phyloP scores from a whole-genome alignment of 2,113 vertebrate genomes.

The Hypanus sabinus region DNA sequence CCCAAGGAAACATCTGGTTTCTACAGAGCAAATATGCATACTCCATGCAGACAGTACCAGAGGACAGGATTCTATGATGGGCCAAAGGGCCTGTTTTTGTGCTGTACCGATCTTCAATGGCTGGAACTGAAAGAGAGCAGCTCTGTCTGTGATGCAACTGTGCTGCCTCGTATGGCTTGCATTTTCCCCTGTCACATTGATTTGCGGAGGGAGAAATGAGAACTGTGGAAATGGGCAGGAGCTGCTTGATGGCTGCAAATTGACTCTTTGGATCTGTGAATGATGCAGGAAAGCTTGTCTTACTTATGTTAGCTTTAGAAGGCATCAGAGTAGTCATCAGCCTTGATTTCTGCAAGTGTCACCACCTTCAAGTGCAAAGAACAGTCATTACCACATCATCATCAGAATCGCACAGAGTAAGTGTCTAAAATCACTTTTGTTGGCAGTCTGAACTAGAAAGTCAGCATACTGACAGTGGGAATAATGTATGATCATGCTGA shows the following conservation, averaged over 20 bases:
- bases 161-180: too few species aligned
- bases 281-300: neutral
- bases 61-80: too few species aligned
- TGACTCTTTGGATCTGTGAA: neutral
- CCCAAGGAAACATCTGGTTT: too few species aligned
- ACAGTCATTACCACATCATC: slow-evolving; percentile 5
- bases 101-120: too few species aligned
- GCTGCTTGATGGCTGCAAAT: neutral
- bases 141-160: too few species aligned
- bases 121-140: too few species aligned
- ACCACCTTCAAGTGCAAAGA: neutral
- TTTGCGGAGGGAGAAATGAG: neutral
- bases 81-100: too few species aligned
- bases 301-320: neutral
- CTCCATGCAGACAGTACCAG: too few species aligned
- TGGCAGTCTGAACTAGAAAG: neutral
- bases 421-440: neutral
- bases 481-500: neutral
- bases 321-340: neutral
- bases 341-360: neutral
- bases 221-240: neutral
- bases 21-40: too few species aligned
- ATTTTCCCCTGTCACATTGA: neutral
- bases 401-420: neutral
- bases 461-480: neutral